A percentile compares a stretch with the other conserved stretches of the same genome.
Conservation (phyloP, 2,888 invertebrate genomes). For the Torymus tubicola region DNA sequence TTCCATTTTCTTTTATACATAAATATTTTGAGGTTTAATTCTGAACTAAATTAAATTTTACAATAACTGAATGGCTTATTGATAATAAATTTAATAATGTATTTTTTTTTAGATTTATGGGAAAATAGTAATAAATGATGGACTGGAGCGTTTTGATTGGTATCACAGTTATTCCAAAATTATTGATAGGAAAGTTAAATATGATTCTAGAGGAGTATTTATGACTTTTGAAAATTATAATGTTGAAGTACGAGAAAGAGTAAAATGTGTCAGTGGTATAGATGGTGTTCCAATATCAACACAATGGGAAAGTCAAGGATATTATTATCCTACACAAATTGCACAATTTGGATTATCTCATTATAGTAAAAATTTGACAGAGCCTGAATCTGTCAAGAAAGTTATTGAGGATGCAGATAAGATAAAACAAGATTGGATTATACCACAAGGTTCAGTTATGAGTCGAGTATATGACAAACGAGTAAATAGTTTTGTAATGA, state of each 20-base stretch:
- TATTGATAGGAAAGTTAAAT: constrained; percentile 91
- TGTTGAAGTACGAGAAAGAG: constrained; percentile 96
- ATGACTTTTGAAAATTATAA: constrained; percentile 99
- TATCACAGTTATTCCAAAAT: constrained; percentile 95
- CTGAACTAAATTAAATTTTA: constrained; percentile 23
- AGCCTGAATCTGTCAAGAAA: constrained; percentile 86
- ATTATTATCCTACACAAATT: constrained; percentile 98
- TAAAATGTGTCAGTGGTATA: constrained; percentile 95
- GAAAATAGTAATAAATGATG: constrained; percentile 85
- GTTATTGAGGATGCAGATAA: constrained; percentile 87
- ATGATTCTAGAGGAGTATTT: constrained; percentile 93
- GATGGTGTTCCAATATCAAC: constrained; percentile 97
- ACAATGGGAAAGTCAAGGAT: constrained; percentile 97
- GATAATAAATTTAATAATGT: constrained; percentile 6
- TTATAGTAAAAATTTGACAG: constrained; percentile 95
- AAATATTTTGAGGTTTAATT: constrained; percentile 89
- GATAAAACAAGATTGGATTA: constrained; percentile 83
- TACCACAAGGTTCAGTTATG: constrained; percentile 84
- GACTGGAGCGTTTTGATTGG: constrained; percentile 93
- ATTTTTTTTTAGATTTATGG: constrained; percentile 85
- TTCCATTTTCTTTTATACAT: constrained; percentile 94
- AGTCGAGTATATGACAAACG: constrained; percentile 81
- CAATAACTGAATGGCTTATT: constrained; percentile 24
- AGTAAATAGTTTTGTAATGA: constrained; percentile 81
- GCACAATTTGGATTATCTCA: constrained; percentile 98